Conservation (phyloP, 1,140 invertebrate genomes). For the Conopomorpha cramerella region DNA sequence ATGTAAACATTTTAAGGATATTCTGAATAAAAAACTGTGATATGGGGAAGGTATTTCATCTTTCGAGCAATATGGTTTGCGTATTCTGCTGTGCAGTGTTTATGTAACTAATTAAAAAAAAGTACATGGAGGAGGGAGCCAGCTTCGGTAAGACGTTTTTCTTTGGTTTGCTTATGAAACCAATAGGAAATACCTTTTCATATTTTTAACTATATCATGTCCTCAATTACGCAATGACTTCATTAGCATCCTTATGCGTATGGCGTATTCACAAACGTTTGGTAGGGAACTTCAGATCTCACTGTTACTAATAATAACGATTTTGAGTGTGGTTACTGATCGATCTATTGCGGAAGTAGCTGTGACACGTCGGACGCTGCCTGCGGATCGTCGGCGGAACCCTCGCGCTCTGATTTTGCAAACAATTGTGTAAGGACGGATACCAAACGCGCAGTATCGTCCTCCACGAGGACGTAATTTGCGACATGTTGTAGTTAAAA, state of each 20-base stretch:
- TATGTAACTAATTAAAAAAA: slow-evolving; percentile 39
- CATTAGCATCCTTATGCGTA: slow-evolving; percentile 49
- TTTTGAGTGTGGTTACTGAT: slow-evolving; percentile 34
- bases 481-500: slow-evolving; percentile 57
- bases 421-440: slow-evolving; percentile 63
- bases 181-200: slow-evolving; percentile 62
- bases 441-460: slow-evolving; percentile 22
- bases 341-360: slow-evolving; percentile 6
- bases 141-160: slow-evolving; percentile 45
- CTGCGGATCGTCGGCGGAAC: slow-evolving; percentile 7
- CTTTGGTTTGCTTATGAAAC: slow-evolving; percentile 44
- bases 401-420: too few relatives aligned
- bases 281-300: slow-evolving; percentile 55
- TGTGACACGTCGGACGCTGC: slow-evolving; percentile 9
- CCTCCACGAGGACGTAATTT: slow-evolving; percentile 27
- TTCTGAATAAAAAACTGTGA: too few relatives aligned
- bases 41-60: slow-evolving; percentile 38
- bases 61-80: slow-evolving; percentile 10
- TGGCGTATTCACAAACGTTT: too few relatives aligned
- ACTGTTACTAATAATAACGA: slow-evolving; percentile 42
- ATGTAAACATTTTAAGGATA: too few relatives aligned
- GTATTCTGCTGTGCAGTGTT: slow-evolving; percentile 17
- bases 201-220: slow-evolving; percentile 63
- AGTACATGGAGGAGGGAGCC: slow-evolving; percentile 40
- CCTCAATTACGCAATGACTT: slow-evolving; percentile 51